Evolutionary conservation across 2,888 invertebrate genomes (phyloP), one percentile per base, ranked within the genome.

Genomic region (Lasioglossum marginatum): DNA sequence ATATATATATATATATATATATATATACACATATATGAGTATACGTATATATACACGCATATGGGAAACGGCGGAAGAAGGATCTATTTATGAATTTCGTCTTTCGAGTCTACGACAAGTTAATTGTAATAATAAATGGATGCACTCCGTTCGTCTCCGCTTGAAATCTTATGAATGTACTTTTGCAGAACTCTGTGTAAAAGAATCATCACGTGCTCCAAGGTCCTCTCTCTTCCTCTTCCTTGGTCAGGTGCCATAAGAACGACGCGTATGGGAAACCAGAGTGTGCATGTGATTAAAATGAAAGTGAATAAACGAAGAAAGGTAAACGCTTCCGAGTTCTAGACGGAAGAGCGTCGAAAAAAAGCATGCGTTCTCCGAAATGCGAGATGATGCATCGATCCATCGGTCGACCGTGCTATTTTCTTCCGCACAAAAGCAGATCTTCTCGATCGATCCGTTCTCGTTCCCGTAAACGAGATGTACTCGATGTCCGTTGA

Each of bases 101-200:
- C 83, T 88, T 86, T 91, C 88, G 84, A 85, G 80, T 87, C 83
- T 91, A 86, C 76, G 74, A 91, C 88, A 84, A 76, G 74, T 86
- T 81, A 52, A 79, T 60, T 71, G 81, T 87, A 72, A 81, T 71
- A 87, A 86, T 88, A 84, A 91, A 91, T 91, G 87, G 91, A 88
- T 81, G 85, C 90, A 86, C 85, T 85, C 83, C 88, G 88, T 89
- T 89, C 82, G 81, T 85, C 83, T 84, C 83, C 85, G 90, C 91
- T 91, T 90, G 74, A 63, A 88, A 78, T 82, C 76, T 81, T 81
- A 81, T 83, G 52, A 71, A 80, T 85, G 85, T 87, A 82, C 81
- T 73, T 83, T 82, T 70, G 72, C 57, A 78, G 76, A 52, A 74
- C 72, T 87, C 52, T 83, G 75, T 43, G 72, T 37, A 43, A 73